phyloP scores from a whole-genome alignment of 2,113 vertebrate genomes.

The Ornithorhynchus anatinus region DNA sequence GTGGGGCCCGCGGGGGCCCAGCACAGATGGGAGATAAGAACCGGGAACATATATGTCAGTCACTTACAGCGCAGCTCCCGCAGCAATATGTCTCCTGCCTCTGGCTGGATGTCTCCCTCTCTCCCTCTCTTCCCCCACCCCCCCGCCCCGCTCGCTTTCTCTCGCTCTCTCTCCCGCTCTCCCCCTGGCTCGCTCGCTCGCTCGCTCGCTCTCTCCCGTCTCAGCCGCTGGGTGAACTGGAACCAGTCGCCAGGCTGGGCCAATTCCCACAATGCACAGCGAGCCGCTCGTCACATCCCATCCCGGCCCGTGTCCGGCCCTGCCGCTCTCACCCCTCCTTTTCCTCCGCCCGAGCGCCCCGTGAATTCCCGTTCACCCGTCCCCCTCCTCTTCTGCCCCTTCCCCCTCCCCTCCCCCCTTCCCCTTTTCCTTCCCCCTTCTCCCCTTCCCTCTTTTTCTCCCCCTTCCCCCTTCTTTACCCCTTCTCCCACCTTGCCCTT shows the following conservation, averaged over 20 bases:
- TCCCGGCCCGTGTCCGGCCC: constrained; percentile 24
- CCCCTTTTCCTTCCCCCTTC: too few species aligned
- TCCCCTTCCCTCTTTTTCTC: too few species aligned
- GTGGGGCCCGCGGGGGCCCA: too few species aligned
- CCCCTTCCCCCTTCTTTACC: too few species aligned
- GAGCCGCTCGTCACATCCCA: constrained; percentile 62
- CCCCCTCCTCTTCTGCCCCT: too few species aligned
- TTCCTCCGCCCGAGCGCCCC: too few species aligned
- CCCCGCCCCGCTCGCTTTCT: constrained; percentile 14
- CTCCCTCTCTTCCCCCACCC: constrained; percentile 39
- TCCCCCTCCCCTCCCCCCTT: too few species aligned
- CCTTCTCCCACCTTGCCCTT: too few species aligned
- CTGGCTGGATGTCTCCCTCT: constrained; percentile 45
- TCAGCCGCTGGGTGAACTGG: too few species aligned
- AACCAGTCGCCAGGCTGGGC: constrained; percentile 39
- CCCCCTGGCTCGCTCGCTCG: constrained; percentile 21
- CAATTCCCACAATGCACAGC: constrained; percentile 73
- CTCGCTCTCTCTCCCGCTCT: constrained; percentile 45
- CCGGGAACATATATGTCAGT: too few species aligned
- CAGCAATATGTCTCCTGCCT: constrained; percentile 44
- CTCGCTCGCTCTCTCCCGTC: constrained; percentile 41
- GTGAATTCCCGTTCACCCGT: too few species aligned
- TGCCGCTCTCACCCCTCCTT: neutral
- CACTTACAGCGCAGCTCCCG: constrained; percentile 59
- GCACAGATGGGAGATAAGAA: neutral